These are phyloP conservation scores for Oxyteleia sp. DNA, from an alignment of 2,888 invertebrate species.

Conservation along the genomic window DNA sequence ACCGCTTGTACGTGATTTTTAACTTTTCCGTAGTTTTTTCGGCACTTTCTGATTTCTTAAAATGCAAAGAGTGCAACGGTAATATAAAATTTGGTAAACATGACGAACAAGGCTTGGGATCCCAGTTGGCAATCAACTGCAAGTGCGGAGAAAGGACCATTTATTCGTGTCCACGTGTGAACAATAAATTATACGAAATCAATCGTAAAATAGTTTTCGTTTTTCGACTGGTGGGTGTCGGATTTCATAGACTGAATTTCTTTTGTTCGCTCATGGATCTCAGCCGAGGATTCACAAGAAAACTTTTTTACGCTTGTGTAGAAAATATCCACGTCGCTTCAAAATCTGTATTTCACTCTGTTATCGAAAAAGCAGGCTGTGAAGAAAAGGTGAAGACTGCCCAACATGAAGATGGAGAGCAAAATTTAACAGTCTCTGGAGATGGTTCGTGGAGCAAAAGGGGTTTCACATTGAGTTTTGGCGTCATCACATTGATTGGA, in stretches of 20 bases:
- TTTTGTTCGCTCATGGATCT: slow-evolving; percentile 22
- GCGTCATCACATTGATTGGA: slow-evolving; percentile 20
- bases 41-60: slow-evolving; percentile 13
- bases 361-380: slow-evolving; percentile 12
- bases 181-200: slow-evolving; percentile 14
- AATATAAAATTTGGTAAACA: slow-evolving; percentile 12
- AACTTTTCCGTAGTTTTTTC: slow-evolving; percentile 8
- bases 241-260: slow-evolving; percentile 4
- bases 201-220: slow-evolving; percentile 18
- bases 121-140: slow-evolving; percentile 3
- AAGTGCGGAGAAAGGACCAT: slow-evolving; percentile 3
- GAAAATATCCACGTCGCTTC: slow-evolving; percentile 6
- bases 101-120: slow-evolving; percentile 23
- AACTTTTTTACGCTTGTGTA: slow-evolving; percentile 5
- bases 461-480: slow-evolving; percentile 17
- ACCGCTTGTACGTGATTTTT: slow-evolving; percentile 6
- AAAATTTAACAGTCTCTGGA: slow-evolving; percentile 19
- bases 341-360: slow-evolving; percentile 14
- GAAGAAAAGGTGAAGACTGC: slow-evolving; percentile 20
- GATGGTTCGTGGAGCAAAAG: slow-evolving; percentile 20
- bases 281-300: slow-evolving; percentile 12
- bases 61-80: slow-evolving; percentile 18
- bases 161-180: slow-evolving; percentile 4
- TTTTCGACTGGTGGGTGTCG: slow-evolving; percentile 19
- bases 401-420: background rate